phyloP scores from a whole-genome alignment of 2,888 invertebrate species.

The Phasia obesa region DNA sequence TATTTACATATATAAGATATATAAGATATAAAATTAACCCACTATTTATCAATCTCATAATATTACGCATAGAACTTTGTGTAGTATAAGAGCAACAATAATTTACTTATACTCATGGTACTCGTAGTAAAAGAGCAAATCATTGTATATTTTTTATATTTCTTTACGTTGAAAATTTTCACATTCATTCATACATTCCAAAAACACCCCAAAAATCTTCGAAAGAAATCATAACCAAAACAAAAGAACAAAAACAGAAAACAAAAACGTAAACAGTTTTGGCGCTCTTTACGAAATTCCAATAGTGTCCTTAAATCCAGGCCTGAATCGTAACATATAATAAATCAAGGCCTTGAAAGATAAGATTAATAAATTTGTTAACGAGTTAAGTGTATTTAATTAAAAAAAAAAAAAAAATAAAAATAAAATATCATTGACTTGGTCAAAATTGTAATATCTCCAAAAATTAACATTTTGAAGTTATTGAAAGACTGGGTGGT shows the following conservation, averaged over 20 bases:
- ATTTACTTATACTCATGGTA: constrained; percentile 9
- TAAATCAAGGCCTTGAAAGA: constrained; percentile 17
- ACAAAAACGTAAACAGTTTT: constrained; percentile 52
- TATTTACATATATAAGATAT: background rate
- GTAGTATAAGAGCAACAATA: constrained; percentile 31
- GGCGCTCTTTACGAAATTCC: constrained; percentile 69
- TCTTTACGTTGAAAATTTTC: constrained; percentile 17
- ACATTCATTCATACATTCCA: constrained; percentile 69
- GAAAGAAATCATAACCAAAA: constrained; percentile 57
- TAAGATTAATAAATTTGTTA: background rate
- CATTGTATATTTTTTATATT: background rate
- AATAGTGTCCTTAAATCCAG: constrained; percentile 34
- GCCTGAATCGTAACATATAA: background rate
- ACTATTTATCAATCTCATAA: constrained; percentile 34
- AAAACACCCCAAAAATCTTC: constrained; percentile 48
- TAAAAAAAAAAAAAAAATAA: no score
- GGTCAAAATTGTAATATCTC: no score
- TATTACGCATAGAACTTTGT: constrained; percentile 20
- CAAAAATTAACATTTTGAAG: no score
- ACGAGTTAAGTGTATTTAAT: no score
- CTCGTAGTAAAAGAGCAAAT: constrained; percentile 58
- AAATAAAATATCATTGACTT: no score
- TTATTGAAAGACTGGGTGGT: no score
- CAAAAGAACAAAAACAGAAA: constrained; percentile 68
- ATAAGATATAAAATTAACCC: constrained; percentile 41